Evolutionary conservation across 2,797 vertebrate species (phyloP), one percentile per base, ranked within the genome.

Genomic region (Mus minutoides): DNA sequence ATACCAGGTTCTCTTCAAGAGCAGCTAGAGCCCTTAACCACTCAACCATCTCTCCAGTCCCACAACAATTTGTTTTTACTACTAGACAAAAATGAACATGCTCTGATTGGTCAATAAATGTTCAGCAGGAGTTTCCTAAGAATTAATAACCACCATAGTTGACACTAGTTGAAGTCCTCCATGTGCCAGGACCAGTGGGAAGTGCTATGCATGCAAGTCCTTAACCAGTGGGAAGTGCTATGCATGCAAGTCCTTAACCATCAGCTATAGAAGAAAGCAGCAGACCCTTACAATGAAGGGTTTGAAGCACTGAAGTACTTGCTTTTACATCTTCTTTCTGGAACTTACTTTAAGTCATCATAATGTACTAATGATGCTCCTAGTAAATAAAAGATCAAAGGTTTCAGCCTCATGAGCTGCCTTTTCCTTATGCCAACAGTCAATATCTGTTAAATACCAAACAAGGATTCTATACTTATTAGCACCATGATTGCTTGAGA

Each of bases 311-410:
- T 22, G 43, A 64, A 60, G 46, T 91, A 91, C 21, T 90, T 88
- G 10, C 29, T 8, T 24, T 37, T 87, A 40, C 22, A 60, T 52
- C 34, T 91, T 89, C 56, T 77, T 92, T 95, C 46, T 58, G 64
- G 91, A 95, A 11, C 49, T 90, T 34, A 34, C 17, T 83, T 95
- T 73, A 84, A 82, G 83, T 80, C 31, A 52, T 90, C n/a, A 71
- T 56, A 46, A 40, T 58, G 22, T n/a, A 67, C 31, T 67, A 71
- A 34, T 58, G 85, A 88, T 7, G 67, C 9, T 60, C 26, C 58
- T 71, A 49, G 31, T 77, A 26, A 71, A 79, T 46, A 83, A 78
- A 87, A 14, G 16, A 91, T 29, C 21, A 67, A 93, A 43, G 6
- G 4, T 56, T 22, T 84, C 40, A 86, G 43, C 73, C 31, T 92